phyloP scores from a whole-genome alignment of 1,140 invertebrate species.

The Drosophila albomicans region DNA sequence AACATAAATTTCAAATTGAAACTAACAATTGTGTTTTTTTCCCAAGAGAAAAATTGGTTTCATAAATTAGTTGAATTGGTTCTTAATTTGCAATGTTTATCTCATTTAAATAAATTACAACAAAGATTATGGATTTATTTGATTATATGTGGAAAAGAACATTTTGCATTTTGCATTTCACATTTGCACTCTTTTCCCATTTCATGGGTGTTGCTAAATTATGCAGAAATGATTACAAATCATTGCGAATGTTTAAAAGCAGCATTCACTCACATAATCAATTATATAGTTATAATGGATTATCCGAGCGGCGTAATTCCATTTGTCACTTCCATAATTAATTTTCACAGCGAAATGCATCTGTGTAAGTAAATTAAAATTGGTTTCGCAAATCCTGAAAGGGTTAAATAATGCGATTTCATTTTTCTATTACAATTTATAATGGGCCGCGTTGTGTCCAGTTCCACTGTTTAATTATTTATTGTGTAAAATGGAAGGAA shows the following conservation, averaged over 20 bases:
- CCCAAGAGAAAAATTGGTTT: neutral
- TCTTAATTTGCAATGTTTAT: neutral
- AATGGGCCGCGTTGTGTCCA: neutral
- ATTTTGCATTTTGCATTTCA: neutral
- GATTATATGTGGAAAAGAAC: neutral
- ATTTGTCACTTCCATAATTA: constrained; percentile 27
- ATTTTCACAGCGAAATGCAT: constrained; percentile 6
- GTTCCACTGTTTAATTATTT: constrained; percentile 9
- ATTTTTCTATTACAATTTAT: constrained; percentile 8
- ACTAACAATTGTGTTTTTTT: neutral
- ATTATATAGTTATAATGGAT: constrained; percentile 13
- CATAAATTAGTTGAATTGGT: neutral
- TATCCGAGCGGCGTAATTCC: constrained; percentile 5
- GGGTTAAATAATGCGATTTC: constrained; percentile 10
- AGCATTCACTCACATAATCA: constrained; percentile 11
- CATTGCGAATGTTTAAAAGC: neutral
- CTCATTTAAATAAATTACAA: neutral
- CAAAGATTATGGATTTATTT: neutral
- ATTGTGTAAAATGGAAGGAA: neutral
- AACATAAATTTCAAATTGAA: constrained; percentile 44
- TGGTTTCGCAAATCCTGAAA: constrained; percentile 15
- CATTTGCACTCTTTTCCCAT: neutral
- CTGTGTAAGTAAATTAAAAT: constrained; percentile 6
- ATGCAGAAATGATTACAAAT: constrained; percentile 12
- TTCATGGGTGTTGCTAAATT: constrained; percentile 3